Evolutionary conservation across 2,888 invertebrate genomes (phyloP).

Genomic region (Cabera pusaria): DNA sequence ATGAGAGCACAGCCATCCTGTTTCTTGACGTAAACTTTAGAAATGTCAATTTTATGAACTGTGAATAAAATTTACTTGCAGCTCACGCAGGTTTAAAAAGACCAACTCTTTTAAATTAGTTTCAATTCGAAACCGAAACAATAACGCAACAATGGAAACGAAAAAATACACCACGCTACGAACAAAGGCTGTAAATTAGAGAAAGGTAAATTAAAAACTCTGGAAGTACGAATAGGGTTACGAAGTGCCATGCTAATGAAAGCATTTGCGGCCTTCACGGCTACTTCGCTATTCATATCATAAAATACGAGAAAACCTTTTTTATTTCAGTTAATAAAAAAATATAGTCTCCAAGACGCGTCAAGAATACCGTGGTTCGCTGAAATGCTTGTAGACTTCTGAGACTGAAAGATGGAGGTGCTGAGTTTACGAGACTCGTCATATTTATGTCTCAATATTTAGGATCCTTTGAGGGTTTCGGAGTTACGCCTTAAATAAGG

Average conservation of each 20-base stretch:
- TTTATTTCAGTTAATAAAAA: slow-evolving; percentile 30
- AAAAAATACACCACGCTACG: slow-evolving; percentile 24
- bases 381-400: background rate
- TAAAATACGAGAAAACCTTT: slow-evolving; percentile 34
- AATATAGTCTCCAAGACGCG: slow-evolving; percentile 28
- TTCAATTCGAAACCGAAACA: slow-evolving; percentile 21
- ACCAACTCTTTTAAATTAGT: too few relatives aligned
- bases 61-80: too few relatives aligned
- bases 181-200: slow-evolving; percentile 36
- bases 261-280: slow-evolving; percentile 32
- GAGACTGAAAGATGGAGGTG: slow-evolving; percentile 4
- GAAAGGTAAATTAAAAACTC: slow-evolving; percentile 36
- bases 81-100: too few relatives aligned
- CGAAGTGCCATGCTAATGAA: slow-evolving; percentile 36
- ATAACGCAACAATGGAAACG: slow-evolving; percentile 27
- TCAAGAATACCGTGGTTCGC: slow-evolving; percentile 21
- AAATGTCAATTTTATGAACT: too few relatives aligned
- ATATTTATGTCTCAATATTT: slow-evolving; percentile 3
- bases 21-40: too few relatives aligned
- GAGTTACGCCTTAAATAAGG: too few relatives aligned
- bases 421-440: slow-evolving; percentile 4
- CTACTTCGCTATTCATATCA: slow-evolving; percentile 31
- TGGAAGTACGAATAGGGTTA: slow-evolving; percentile 35
- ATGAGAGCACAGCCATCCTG: too few relatives aligned
- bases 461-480: too few relatives aligned